These are phyloP conservation scores for Drosophila bocqueti DNA, from an alignment of 1,140 invertebrate species.

Conservation along the genomic window DNA sequence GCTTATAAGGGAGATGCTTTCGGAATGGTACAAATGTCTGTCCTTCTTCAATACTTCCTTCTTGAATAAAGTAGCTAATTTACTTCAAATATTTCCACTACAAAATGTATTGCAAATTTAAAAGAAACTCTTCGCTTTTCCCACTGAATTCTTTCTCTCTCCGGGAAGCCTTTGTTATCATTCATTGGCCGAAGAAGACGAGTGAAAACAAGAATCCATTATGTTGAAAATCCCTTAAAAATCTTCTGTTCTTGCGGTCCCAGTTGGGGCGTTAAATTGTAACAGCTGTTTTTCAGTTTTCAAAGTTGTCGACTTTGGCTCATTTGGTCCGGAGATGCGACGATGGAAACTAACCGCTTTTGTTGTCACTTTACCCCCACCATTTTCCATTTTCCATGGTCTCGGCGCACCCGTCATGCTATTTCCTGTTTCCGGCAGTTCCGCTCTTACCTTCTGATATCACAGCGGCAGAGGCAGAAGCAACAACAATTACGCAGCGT, in stretches of 20 bases:
- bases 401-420: conserved; percentile 18
- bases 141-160: background rate
- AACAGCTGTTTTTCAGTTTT: conserved; percentile 60
- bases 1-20: background rate
- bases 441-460: conserved; percentile 47
- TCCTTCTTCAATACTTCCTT: no score
- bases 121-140: background rate
- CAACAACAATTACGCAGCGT: conserved; percentile 55
- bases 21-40: background rate
- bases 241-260: conserved; percentile 37
- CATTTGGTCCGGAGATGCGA: conserved; percentile 45
- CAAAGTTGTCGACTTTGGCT: conserved; percentile 31
- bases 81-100: background rate
- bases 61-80: background rate
- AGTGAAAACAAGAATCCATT: conserved; percentile 33
- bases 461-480: conserved; percentile 23
- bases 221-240: conserved; percentile 18
- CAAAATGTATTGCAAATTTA: no score
- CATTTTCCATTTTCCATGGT: conserved; percentile 19
- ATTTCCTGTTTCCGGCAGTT: conserved; percentile 65
- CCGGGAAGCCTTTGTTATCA: conserved; percentile 1
- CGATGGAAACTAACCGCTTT: conserved; percentile 70
- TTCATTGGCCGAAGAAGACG: conserved; percentile 10
- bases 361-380: conserved; percentile 28
- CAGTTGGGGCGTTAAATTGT: conserved; percentile 65